Evolutionary conservation across 2,888 invertebrate species (phyloP), one percentile per base, ranked within the genome.

Genomic region (Caenorhabditis imperialis): DNA sequence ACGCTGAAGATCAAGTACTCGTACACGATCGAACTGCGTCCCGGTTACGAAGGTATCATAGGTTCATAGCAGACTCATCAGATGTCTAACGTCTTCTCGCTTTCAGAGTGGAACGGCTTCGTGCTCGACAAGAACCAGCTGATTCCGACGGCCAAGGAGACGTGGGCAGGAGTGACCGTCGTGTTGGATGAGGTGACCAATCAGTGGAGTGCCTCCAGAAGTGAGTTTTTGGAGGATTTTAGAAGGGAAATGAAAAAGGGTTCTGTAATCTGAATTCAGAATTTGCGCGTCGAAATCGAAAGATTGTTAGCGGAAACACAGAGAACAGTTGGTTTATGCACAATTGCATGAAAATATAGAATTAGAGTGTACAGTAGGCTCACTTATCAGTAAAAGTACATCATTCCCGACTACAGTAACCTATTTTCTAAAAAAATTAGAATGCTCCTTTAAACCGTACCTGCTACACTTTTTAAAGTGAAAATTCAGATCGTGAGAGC

Each of bases 61-160:
- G 63, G 61, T 61, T n/a, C n/a, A n/a, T n/a, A n/a, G n/a, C n/a
- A n/a, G n/a, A n/a, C n/a, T n/a, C n/a, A n/a, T n/a, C n/a, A n/a
- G n/a, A n/a, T n/a, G n/a, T n/a, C n/a, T n/a, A n/a, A n/a, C n/a
- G n/a, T n/a, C n/a, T 40, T 23, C 35, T 6, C 25, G 16, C 12
- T 65, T 71, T 42, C 61, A 86, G 86, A 84, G 23, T 87, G 85
- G 85, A 86, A 86, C 53, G 86, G 86, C 22, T 86, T 86, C 61
- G 83, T 86, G 8, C 63, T 86, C 47, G 82, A 84, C 42, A 79
- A 81, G 35, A 72, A 71, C 27, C 84, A 86, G 47, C 67, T 86
- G 35, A 80, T 86, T 27, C 86, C 86, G 23, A 86, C 86, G 2
- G 85, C 86, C 2, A 81, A 85, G 45, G 86, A 86, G 51, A 86